phyloP scores from a whole-genome alignment of 1,140 invertebrate species.

The Trichoplusia ni region DNA sequence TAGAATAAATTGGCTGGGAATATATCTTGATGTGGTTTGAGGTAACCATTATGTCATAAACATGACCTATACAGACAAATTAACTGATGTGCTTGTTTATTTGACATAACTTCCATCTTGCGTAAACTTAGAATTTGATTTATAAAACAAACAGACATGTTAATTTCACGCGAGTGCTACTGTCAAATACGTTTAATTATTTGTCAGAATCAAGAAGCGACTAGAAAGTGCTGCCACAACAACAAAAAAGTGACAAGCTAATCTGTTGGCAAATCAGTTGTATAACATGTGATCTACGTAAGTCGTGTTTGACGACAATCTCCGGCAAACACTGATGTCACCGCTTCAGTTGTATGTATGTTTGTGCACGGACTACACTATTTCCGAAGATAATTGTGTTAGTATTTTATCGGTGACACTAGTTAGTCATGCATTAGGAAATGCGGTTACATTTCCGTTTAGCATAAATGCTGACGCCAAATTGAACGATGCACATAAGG shows the following conservation, averaged over 20 bases:
- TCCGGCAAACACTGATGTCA: constrained; percentile 37
- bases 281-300: constrained; percentile 39
- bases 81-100: not conserved
- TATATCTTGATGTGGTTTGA: not conserved
- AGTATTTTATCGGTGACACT: constrained; percentile 9
- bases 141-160: not conserved
- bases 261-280: constrained; percentile 37
- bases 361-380: constrained; percentile 11
- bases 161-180: not conserved
- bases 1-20: not conserved
- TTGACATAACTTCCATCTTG: not conserved
- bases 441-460: constrained; percentile 15
- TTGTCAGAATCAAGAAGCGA: constrained; percentile 1
- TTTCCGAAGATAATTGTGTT: constrained; percentile 20
- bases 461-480: not conserved
- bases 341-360: constrained; percentile 13
- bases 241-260: constrained; percentile 27
- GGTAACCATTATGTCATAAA: not conserved
- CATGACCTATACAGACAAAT: not conserved
- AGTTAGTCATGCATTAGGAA: constrained; percentile 17
- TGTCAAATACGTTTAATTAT: constrained; percentile 6
- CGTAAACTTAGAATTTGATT: not conserved
- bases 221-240: constrained; percentile 12
- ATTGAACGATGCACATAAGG: not conserved
- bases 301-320: constrained; percentile 31